A percentile compares a stretch with the other conserved stretches of the same genome.
phyloP scores from a whole-genome alignment of 2,797 vertebrate species.

The Chrysolophus pictus region DNA sequence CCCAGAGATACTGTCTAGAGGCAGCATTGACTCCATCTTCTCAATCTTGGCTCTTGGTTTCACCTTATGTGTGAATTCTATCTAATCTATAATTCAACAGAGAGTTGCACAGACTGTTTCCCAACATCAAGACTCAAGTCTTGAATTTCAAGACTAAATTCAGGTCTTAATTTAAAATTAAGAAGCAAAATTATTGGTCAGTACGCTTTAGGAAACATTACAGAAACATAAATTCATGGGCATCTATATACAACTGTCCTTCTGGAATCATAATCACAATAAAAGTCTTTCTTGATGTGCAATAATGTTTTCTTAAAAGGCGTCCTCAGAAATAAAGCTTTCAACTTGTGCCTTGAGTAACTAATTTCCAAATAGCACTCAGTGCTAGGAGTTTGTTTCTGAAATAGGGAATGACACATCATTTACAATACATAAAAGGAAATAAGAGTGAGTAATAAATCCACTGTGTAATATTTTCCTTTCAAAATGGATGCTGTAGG shows the following conservation, averaged over 20 bases:
- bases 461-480: constrained; percentile 49
- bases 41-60: neutral
- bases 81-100: neutral
- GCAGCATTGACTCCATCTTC: neutral
- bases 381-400: constrained; percentile 46
- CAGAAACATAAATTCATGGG: neutral
- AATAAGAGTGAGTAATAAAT: constrained; percentile 61
- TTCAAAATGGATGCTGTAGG: constrained; percentile 40
- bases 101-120: neutral
- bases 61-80: neutral
- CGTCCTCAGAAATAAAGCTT: constrained; percentile 8
- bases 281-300: neutral
- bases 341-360: neutral
- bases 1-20: neutral
- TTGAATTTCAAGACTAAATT: neutral
- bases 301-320: neutral
- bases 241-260: neutral
- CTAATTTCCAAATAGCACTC: constrained; percentile 38
- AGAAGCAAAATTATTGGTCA: neutral
- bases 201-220: neutral
- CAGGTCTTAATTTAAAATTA: neutral
- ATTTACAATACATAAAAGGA: constrained; percentile 39
- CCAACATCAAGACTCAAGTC: neutral
- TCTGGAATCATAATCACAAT: neutral
- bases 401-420: constrained; percentile 54